Conservation (phyloP, 2,797 vertebrate genomes). For the Hypotaenidia okinawae region DNA sequence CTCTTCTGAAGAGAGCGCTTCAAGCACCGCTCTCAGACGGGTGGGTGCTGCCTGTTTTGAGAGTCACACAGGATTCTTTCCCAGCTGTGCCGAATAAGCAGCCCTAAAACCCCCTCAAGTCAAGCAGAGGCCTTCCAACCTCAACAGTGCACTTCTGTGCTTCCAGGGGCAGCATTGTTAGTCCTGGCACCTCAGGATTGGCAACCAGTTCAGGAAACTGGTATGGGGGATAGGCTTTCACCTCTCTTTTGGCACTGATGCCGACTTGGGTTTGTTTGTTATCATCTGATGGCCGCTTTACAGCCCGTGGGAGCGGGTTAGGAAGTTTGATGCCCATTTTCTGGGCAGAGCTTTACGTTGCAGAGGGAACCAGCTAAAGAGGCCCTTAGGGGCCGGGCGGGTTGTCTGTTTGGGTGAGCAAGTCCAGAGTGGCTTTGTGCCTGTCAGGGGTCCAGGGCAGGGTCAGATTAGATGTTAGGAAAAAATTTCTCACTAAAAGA, state of each 20-base stretch:
- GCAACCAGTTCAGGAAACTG: background rate
- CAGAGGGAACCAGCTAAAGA: background rate
- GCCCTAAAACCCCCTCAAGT: background rate
- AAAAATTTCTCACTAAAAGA: too few relatives aligned
- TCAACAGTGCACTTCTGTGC: background rate
- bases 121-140: background rate
- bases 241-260: background rate
- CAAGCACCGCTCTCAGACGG: background rate
- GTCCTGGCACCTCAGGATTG: background rate
- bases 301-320: background rate
- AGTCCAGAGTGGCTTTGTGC: background rate
- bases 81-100: background rate
- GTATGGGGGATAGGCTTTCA: background rate
- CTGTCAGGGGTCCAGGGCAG: too few relatives aligned
- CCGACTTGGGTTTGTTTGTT: background rate
- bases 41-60: background rate
- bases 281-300: background rate
- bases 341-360: background rate
- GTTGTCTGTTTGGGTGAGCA: background rate
- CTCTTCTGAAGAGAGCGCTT: background rate
- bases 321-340: background rate
- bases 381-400: background rate
- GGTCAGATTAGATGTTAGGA: too few relatives aligned
- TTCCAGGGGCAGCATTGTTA: slow-evolving; percentile 1
- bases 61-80: background rate